Evolutionary conservation across 2,113 vertebrate species (phyloP), one percentile per base, ranked within the genome.

Genomic region (Epinephelus moara): DNA sequence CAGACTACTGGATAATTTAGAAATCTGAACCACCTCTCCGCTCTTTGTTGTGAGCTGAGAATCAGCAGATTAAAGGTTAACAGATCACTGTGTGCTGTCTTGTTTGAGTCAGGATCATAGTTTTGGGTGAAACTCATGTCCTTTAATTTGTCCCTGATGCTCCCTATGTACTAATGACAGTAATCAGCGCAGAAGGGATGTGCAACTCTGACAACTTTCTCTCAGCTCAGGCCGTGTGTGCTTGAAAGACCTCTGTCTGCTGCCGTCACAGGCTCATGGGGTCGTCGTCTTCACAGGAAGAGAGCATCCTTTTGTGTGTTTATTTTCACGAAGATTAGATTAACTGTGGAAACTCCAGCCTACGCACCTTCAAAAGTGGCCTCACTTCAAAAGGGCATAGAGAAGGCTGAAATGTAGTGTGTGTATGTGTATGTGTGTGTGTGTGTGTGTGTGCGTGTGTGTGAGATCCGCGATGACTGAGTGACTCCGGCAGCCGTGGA

Each of bases 401-500:
- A 30, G 30, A 30, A 30, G 4, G 30, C 30, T 30, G 30, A 30
- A 30, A 30, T 30, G 30, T 5, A 30, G 30, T 59, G 75, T 66
- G 64, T 72, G 69, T 62, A 71, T 75, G 69, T 60, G 23, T 50
- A 1, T 25, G 25, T 25, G 1, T 25, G 30, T 63, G 75, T 66
- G 64, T 72, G 69, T 63, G 71, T 75, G 69, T 60, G 23, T 50
- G 76, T 75, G 69, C 53, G 23, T 45, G 77, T 74, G 47, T 80
- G 72, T 77, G 71, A 62, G 88, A 88, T 85, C 75, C 10, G 21
- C 6, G 86, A 73, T 91, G 94, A 93, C 88, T 93, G 94, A 96
- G 85, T 90, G 90, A 91, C 87, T 90, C 67, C 62, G 84, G 93
- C 94, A 95, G 94, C 93, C 91, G 92, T 82, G 64, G 83, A 88